phyloP scores from a whole-genome alignment of 2,888 invertebrate genomes.

The Sepiola atlantica region DNA sequence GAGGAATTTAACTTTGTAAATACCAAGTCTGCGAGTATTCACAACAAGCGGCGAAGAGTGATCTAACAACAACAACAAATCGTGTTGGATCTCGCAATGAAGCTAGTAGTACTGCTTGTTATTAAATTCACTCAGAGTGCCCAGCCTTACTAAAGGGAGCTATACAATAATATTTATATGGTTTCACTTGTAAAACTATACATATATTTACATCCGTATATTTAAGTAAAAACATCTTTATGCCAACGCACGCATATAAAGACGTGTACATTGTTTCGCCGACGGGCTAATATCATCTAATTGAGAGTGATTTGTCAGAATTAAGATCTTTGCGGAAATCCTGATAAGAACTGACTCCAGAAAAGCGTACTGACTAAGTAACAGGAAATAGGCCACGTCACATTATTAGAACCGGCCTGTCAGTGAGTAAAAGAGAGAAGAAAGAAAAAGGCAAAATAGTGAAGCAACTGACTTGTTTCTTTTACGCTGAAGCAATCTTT shows the following conservation, averaged over 20 bases:
- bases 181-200: too few relatives aligned
- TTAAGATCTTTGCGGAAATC: neutral
- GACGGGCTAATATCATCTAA: neutral
- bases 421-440: neutral
- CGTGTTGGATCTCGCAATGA: too few relatives aligned
- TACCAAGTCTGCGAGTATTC: too few relatives aligned
- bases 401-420: neutral
- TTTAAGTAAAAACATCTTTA: neutral
- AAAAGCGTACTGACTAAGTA: neutral
- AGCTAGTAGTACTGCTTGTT: too few relatives aligned
- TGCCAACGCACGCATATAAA: neutral
- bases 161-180: too few relatives aligned
- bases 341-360: conserved; percentile 11
- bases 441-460: neutral
- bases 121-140: too few relatives aligned
- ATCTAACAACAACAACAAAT: too few relatives aligned
- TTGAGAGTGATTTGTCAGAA: conserved; percentile 32
- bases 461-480: neutral
- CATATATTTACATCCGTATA: neutral
- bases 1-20: too few relatives aligned
- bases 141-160: too few relatives aligned
- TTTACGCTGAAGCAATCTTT: too few relatives aligned
- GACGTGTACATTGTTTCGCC: neutral
- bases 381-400: neutral
- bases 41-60: too few relatives aligned